phyloP scores from a whole-genome alignment of 2,797 vertebrate species.

The Sarcophilus harrisii region DNA sequence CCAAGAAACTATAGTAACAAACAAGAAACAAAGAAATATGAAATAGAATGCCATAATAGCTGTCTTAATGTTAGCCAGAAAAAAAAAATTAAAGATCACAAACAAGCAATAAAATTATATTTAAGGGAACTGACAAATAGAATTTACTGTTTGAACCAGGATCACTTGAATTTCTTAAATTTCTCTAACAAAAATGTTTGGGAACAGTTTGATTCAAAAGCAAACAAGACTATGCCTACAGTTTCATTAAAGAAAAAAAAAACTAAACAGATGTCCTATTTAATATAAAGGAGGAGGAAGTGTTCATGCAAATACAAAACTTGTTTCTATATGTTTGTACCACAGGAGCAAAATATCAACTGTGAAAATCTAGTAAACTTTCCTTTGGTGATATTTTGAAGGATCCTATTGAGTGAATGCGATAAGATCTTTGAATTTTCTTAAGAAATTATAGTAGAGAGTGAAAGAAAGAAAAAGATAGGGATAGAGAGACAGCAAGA shows the following conservation, averaged over 20 bases:
- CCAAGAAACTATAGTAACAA: too few relatives aligned
- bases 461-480: background rate
- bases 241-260: background rate
- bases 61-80: background rate
- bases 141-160: background rate
- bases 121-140: too few relatives aligned
- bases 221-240: background rate
- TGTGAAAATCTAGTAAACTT: background rate
- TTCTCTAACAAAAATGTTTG: background rate
- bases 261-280: background rate
- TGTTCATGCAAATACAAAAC: background rate
- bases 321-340: background rate
- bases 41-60: background rate
- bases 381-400: constrained; percentile 21
- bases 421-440: constrained; percentile 6
- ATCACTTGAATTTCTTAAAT: background rate
- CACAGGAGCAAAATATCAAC: constrained; percentile 8
- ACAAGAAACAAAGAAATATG: background rate
- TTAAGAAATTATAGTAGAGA: background rate
- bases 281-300: background rate
- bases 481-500: background rate
- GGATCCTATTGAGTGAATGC: background rate
- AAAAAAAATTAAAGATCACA: too few relatives aligned
- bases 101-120: background rate
- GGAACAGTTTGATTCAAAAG: background rate